These are phyloP conservation scores for Knipowitschia caucasica DNA, from an alignment of 2,797 vertebrate species.

Conservation along the genomic window DNA sequence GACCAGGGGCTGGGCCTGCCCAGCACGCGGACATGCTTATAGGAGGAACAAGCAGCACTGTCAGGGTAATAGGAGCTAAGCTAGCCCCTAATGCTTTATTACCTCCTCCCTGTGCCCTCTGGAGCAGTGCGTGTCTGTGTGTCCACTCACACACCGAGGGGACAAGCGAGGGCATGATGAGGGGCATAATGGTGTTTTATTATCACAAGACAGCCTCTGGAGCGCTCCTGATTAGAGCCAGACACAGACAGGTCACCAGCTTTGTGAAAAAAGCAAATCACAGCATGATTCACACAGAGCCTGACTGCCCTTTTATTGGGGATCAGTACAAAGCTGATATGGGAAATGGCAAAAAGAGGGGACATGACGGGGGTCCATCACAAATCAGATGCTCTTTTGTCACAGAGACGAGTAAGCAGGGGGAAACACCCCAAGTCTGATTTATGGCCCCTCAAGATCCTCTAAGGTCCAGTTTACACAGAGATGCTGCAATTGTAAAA, in stretches of 20 bases:
- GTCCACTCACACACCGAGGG: slow-evolving; percentile 7
- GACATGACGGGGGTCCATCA: slow-evolving; percentile 49
- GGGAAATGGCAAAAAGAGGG: slow-evolving; percentile 42
- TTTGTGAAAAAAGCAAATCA: slow-evolving; percentile 51
- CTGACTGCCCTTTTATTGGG: slow-evolving; percentile 48
- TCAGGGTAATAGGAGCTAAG: slow-evolving; percentile 58
- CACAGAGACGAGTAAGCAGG: slow-evolving; percentile 35
- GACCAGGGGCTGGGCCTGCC: slow-evolving; percentile 56
- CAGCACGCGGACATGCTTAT: slow-evolving; percentile 74
- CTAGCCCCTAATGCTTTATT: slow-evolving; percentile 70
- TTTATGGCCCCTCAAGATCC: slow-evolving; percentile 54
- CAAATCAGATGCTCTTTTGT: slow-evolving; percentile 60
- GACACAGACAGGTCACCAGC: slow-evolving; percentile 60
- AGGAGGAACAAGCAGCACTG: slow-evolving; percentile 68
- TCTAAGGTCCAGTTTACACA: too few species aligned
- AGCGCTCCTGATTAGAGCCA: slow-evolving; percentile 74
- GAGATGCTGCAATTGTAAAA: too few species aligned
- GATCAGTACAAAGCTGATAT: slow-evolving; percentile 39
- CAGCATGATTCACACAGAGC: slow-evolving; percentile 42
- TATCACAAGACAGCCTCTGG: slow-evolving; percentile 66
- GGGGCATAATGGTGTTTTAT: slow-evolving; percentile 58
- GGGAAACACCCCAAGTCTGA: slow-evolving; percentile 35
- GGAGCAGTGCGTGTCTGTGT: slow-evolving; percentile 27
- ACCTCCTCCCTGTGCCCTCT: slow-evolving; percentile 50
- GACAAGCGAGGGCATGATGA: slow-evolving; percentile 30